A percentile compares a stretch with the other conserved stretches of the same genome.
These are phyloP conservation scores for Lanius ludovicianus DNA, from an alignment of 2,113 vertebrate species.

Conservation along the genomic window DNA sequence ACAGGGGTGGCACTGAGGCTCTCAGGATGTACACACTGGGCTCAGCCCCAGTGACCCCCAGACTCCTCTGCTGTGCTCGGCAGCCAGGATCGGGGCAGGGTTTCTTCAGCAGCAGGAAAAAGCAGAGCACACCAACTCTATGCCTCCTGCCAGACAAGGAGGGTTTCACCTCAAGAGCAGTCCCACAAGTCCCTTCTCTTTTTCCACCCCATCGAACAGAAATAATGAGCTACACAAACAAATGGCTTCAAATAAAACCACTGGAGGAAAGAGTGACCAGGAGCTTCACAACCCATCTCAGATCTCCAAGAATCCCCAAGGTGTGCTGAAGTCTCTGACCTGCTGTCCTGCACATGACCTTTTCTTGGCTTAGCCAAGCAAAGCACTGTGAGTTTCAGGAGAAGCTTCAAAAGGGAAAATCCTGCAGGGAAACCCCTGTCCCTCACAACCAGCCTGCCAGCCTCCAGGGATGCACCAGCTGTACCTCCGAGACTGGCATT, in stretches of 20 bases:
- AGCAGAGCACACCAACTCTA: neutral
- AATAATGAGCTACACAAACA: neutral
- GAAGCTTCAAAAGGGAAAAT: neutral
- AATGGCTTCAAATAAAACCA: neutral
- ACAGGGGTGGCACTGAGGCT: neutral
- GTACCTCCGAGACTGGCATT: neutral
- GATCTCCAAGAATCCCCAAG: neutral
- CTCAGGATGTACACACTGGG: fast-evolving
- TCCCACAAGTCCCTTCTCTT: neutral
- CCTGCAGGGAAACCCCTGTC: neutral
- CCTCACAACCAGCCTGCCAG: neutral
- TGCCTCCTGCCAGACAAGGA: neutral
- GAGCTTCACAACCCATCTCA: neutral
- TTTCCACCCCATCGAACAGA: neutral
- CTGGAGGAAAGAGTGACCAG: neutral
- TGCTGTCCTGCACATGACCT: neutral
- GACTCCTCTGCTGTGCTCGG: neutral
- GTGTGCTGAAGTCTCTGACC: neutral
- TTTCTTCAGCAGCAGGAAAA: neutral
- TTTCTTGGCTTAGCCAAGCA: neutral
- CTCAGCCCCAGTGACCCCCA: neutral
- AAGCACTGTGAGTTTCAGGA: neutral
- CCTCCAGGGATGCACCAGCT: neutral
- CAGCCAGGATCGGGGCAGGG: neutral
- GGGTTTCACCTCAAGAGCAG: neutral